A percentile compares a stretch with the other conserved stretches of the same genome.
phyloP scores from a whole-genome alignment of 2,888 invertebrate species.

The Hydropsyche betteni region DNA sequence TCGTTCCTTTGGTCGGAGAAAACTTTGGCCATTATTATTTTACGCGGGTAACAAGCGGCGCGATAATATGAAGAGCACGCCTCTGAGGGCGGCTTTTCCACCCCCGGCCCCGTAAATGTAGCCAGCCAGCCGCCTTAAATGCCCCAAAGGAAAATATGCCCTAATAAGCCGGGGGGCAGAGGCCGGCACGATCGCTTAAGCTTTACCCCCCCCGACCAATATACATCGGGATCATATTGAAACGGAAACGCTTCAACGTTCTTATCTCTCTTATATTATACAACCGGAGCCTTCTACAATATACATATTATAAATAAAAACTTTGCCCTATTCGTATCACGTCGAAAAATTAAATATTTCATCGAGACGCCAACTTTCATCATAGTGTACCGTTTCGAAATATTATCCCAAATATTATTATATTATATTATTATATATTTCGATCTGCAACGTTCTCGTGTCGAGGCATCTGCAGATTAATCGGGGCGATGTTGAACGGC shows the following conservation, averaged over 20 bases:
- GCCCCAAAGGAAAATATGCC: constrained; percentile 48
- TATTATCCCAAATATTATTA: no score
- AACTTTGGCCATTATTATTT: constrained; percentile 70
- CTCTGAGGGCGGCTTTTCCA: constrained; percentile 20
- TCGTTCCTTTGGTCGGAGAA: constrained; percentile 42
- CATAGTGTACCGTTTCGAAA: no score
- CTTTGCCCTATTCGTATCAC: no score
- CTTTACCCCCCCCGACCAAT: constrained; percentile 13
- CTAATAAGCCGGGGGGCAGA: constrained; percentile 38
- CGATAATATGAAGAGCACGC: constrained; percentile 62
- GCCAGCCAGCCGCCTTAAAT: constrained; percentile 35
- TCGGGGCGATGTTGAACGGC: no score
- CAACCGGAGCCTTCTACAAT: no score
- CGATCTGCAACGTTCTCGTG: no score
- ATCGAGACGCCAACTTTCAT: no score
- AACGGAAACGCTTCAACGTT: constrained; percentile 17
- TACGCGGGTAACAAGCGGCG: constrained; percentile 69
- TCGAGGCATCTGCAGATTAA: no score
- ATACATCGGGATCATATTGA: constrained; percentile 25
- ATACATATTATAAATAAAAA: no score
- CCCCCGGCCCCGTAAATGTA: constrained; percentile 25
- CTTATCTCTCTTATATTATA: background rate
- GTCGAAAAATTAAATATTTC: no score
- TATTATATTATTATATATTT: no score
- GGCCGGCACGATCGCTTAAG: constrained; percentile 26